Percentiles rank a stretch among this genome's conserved stretches.
Conservation (phyloP, 2,113 vertebrate genomes). For the Hemibagrus wyckioides region DNA sequence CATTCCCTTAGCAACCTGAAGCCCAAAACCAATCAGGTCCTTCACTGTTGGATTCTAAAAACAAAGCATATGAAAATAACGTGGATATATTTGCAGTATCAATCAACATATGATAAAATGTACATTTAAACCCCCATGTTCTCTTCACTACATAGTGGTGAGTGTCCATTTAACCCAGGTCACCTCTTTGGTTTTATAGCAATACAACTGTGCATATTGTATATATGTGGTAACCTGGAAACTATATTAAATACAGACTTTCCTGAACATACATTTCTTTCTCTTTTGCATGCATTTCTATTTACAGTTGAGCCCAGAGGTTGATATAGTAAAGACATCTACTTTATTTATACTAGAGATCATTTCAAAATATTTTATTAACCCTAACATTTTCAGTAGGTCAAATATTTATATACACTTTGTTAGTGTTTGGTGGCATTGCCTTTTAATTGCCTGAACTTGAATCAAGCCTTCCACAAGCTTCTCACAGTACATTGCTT, state of each 20-base stretch:
- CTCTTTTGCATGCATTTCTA: not conserved
- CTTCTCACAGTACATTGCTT: too few species aligned
- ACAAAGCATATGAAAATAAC: conserved; percentile 7
- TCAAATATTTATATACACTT: not conserved
- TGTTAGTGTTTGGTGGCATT: not conserved
- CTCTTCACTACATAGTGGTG: not conserved
- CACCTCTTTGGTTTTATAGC: not conserved
- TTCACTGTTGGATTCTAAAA: conserved; percentile 91
- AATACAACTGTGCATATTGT: not conserved
- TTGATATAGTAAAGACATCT: not conserved
- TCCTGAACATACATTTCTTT: not conserved
- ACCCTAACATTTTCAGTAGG: not conserved
- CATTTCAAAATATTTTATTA: not conserved
- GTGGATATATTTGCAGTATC: too few species aligned
- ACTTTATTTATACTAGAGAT: not conserved
- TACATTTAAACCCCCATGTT: not conserved
- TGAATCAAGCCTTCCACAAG: not conserved
- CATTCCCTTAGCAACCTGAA: conserved; percentile 94
- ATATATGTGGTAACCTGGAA: not conserved
- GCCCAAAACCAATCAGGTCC: conserved; percentile 91
- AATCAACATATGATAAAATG: not conserved
- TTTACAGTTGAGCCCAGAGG: not conserved
- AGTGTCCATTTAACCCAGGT: not conserved
- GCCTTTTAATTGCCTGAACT: not conserved
- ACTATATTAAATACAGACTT: not conserved